These are phyloP conservation scores for Sebastes kiyomatsui DNA, from an alignment of 2,797 vertebrate species.

Conservation along the genomic window DNA sequence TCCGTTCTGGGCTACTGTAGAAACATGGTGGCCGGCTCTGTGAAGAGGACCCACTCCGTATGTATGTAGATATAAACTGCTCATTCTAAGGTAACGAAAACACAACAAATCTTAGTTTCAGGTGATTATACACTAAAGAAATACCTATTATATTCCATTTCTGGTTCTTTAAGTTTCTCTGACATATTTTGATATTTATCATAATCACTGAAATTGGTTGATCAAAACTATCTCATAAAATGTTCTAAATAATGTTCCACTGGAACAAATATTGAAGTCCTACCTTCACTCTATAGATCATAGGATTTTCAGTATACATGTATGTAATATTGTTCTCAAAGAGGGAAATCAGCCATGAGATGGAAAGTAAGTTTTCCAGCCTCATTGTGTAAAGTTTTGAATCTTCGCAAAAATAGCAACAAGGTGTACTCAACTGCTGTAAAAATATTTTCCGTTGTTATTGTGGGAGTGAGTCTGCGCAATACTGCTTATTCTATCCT, in stretches of 20 bases:
- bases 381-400: background rate
- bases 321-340: background rate
- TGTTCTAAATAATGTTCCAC: background rate
- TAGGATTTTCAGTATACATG: background rate
- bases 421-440: background rate
- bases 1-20: too few relatives aligned
- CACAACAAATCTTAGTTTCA: too few relatives aligned
- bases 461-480: conserved; percentile 1
- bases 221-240: background rate
- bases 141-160: too few relatives aligned
- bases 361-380: background rate
- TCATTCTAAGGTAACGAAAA: too few relatives aligned
- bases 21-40: too few relatives aligned
- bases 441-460: conserved; percentile 40
- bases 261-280: background rate
- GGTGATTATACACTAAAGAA: too few relatives aligned
- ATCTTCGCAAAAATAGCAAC: conserved; percentile 8
- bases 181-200: background rate
- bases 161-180: too few relatives aligned
- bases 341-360: background rate
- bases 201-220: too few relatives aligned
- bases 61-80: too few relatives aligned
- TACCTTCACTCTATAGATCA: background rate
- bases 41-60: too few relatives aligned
- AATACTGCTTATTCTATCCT: conserved; percentile 11